phyloP scores from a whole-genome alignment of 1,140 invertebrate species.

The Xylocopa sonorina region DNA sequence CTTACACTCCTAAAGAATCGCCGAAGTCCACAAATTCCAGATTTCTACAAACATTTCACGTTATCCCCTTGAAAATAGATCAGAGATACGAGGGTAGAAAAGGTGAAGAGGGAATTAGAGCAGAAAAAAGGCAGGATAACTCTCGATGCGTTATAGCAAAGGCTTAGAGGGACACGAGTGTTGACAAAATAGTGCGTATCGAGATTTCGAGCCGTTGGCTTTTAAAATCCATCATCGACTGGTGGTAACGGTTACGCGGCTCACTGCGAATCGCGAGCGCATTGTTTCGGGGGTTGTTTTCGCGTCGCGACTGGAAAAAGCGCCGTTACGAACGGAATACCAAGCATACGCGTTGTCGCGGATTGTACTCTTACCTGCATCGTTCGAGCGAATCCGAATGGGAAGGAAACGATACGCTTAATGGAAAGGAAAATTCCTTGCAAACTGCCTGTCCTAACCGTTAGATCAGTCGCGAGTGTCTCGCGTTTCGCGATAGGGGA shows the following conservation, averaged over 20 bases:
- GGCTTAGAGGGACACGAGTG: neutral
- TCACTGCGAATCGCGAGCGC: conserved; percentile 22
- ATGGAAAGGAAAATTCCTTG: conserved; percentile 9
- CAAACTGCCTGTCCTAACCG: neutral
- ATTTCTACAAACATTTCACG: too few species aligned
- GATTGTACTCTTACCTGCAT: conserved; percentile 30
- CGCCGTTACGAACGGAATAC: neutral
- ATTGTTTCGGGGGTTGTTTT: conserved; percentile 47
- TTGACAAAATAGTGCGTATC: conserved; percentile 46
- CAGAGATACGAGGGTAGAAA: neutral
- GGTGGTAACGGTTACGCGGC: conserved; percentile 54
- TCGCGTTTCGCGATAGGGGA: too few species aligned
- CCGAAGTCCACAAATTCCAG: too few species aligned
- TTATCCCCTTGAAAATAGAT: too few species aligned
- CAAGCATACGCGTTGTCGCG: neutral
- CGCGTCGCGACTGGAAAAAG: conserved; percentile 18
- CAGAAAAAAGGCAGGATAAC: conserved; percentile 35
- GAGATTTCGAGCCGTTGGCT: conserved; percentile 50
- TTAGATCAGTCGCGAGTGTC: neutral
- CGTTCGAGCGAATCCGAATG: neutral
- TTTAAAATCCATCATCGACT: conserved; percentile 59
- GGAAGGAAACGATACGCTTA: neutral
- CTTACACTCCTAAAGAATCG: too few species aligned
- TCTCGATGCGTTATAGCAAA: conserved; percentile 27
- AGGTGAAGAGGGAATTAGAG: neutral